These are phyloP conservation scores for Phania funesta DNA, from an alignment of 2,888 invertebrate genomes.

Conservation along the genomic window DNA sequence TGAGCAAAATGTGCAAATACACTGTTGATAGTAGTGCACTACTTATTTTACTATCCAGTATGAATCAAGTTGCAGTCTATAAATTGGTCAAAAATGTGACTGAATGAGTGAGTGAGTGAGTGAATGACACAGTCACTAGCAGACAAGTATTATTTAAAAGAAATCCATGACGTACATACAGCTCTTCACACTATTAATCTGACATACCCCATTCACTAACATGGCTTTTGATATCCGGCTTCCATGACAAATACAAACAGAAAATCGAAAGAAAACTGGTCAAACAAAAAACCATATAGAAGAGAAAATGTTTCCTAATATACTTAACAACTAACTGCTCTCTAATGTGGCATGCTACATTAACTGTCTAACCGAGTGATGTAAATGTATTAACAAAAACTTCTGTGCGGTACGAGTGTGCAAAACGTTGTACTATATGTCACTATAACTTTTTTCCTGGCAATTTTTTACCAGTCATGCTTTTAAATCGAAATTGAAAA, in stretches of 20 bases:
- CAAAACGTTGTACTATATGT: not conserved
- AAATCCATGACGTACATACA: not conserved
- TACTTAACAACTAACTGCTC: constrained; percentile 25
- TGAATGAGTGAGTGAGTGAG: constrained; percentile 2
- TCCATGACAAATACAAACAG: constrained; percentile 31
- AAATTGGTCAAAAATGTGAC: constrained; percentile 9
- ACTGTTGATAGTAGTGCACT: constrained; percentile 13
- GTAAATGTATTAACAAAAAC: constrained; percentile 7
- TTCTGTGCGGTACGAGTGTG: not conserved
- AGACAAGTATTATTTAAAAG: not conserved
- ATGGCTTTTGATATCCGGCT: constrained; percentile 41
- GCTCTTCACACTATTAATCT: constrained; percentile 1
- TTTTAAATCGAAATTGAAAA: constrained; percentile 49
- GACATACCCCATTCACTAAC: constrained; percentile 18
- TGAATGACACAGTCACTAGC: not conserved
- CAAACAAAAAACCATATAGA: not conserved
- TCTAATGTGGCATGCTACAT: constrained; percentile 56
- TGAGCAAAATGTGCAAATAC: constrained; percentile 24
- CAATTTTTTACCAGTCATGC: constrained; percentile 43
- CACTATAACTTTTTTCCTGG: constrained; percentile 35
- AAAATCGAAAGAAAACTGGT: not conserved
- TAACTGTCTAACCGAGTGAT: constrained; percentile 40
- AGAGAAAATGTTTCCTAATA: constrained; percentile 43
- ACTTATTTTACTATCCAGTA: not conserved
- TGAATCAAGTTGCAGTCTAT: not conserved